A percentile compares a stretch with the other conserved stretches of the same genome.
Evolutionary conservation across 2,888 invertebrate species (phyloP).

Genomic region (Autographa pulchrina): DNA sequence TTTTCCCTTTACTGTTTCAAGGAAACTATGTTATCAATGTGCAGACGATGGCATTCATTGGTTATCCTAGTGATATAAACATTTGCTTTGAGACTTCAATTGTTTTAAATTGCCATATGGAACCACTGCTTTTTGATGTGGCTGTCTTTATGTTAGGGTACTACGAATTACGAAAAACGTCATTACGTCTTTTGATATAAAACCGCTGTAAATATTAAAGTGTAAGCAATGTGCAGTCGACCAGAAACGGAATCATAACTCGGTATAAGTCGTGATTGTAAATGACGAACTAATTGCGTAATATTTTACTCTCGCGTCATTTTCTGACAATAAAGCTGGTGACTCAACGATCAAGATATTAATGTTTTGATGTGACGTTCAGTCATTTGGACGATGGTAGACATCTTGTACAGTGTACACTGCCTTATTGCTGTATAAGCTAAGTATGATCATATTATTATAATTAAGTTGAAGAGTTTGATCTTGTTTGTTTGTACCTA

Average conservation of each 20-base stretch:
- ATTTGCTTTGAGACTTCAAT: not conserved
- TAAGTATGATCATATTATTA: not conserved
- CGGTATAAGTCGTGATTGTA: constrained; percentile 24
- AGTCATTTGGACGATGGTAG: not conserved
- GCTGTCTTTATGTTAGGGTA: no score
- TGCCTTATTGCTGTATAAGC: not conserved
- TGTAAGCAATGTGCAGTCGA: constrained; percentile 11
- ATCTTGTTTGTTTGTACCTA: not conserved
- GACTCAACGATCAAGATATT: not conserved
- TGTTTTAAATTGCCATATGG: no score
- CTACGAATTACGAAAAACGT: no score
- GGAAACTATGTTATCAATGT: constrained; percentile 23
- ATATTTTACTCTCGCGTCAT: constrained; percentile 19
- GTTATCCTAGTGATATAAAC: not conserved
- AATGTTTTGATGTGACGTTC: constrained; percentile 5
- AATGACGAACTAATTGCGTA: constrained; percentile 37
- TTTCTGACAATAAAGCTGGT: not conserved
- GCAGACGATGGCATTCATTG: not conserved
- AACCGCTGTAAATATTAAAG: no score
- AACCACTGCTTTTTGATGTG: no score
- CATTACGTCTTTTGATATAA: no score
- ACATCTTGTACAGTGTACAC: not conserved
- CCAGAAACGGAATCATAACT: constrained; percentile 26
- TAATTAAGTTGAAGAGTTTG: not conserved
- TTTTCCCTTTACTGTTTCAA: constrained; percentile 20